phyloP scores from a whole-genome alignment of 1,140 invertebrate genomes.

The Adelges cooleyi region DNA sequence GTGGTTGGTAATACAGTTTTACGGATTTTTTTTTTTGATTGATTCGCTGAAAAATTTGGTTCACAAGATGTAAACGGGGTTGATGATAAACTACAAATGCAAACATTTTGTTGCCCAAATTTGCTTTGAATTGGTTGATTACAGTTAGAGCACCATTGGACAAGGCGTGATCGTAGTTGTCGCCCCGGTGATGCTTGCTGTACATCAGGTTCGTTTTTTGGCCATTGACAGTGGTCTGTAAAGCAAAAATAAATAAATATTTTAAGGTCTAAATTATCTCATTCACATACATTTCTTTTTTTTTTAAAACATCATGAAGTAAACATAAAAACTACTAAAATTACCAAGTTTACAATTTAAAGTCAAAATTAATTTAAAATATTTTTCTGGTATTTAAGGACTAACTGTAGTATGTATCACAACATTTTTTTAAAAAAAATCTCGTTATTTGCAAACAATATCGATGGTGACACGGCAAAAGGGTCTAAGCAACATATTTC shows the following conservation, averaged over 20 bases:
- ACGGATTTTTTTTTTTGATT: conserved; percentile 18
- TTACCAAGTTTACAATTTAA: no score
- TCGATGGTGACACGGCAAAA: no score
- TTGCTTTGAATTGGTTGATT: conserved; percentile 21
- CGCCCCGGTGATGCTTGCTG: conserved; percentile 17
- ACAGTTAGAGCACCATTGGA: conserved; percentile 27
- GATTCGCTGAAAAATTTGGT: not conserved
- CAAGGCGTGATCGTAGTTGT: conserved; percentile 29
- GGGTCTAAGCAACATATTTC: no score
- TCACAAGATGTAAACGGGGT: conserved; percentile 17
- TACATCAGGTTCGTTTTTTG: conserved; percentile 4
- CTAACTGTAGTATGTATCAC: no score
- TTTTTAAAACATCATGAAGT: no score
- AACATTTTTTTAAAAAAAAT: no score
- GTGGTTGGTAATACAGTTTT: not conserved
- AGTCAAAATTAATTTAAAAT: no score
- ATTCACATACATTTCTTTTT: no score
- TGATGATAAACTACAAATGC: conserved; percentile 27
- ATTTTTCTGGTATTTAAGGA: no score
- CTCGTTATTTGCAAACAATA: no score
- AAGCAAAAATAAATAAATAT: not conserved
- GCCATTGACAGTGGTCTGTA: conserved; percentile 10
- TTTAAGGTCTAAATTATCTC: no score
- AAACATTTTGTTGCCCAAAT: conserved; percentile 10
- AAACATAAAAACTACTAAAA: no score